Conservation (phyloP, 2,113 vertebrate species). For the Plecturocebus donacophilus region DNA sequence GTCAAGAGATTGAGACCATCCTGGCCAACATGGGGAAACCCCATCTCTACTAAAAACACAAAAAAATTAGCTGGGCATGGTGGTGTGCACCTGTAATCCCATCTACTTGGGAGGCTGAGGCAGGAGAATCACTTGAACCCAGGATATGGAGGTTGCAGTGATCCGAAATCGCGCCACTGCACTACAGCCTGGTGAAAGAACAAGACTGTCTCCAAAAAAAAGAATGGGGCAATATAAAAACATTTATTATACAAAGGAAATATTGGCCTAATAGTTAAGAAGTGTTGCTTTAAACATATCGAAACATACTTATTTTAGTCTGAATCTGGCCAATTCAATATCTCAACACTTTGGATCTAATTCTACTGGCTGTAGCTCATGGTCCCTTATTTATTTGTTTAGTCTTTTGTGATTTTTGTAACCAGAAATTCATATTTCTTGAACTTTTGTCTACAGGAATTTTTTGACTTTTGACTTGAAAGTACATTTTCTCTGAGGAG, state of each 20-base stretch:
- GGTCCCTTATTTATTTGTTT: not conserved
- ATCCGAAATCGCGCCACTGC: no score
- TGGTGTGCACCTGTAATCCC: no score
- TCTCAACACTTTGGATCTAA: constrained; percentile 2
- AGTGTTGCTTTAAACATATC: not conserved
- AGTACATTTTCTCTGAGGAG: not conserved
- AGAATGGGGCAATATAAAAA: not conserved
- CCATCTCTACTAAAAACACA: no score
- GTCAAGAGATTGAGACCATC: no score
- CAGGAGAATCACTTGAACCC: no score
- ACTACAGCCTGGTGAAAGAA: no score
- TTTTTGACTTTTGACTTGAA: not conserved
- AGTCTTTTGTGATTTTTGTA: not conserved
- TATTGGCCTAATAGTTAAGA: not conserved
- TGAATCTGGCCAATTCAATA: not conserved
- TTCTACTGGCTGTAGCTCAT: not conserved
- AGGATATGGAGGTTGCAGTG: no score
- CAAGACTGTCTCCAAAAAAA: no score
- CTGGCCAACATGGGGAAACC: no score
- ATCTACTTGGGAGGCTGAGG: no score
- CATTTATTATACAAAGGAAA: not conserved
- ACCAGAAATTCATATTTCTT: not conserved
- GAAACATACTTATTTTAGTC: not conserved
- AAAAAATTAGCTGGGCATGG: no score
- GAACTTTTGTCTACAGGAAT: constrained; percentile 2